Evolutionary conservation across 2,113 vertebrate species (phyloP).

Genomic region (Myrmecophaga tridactyla): DNA sequence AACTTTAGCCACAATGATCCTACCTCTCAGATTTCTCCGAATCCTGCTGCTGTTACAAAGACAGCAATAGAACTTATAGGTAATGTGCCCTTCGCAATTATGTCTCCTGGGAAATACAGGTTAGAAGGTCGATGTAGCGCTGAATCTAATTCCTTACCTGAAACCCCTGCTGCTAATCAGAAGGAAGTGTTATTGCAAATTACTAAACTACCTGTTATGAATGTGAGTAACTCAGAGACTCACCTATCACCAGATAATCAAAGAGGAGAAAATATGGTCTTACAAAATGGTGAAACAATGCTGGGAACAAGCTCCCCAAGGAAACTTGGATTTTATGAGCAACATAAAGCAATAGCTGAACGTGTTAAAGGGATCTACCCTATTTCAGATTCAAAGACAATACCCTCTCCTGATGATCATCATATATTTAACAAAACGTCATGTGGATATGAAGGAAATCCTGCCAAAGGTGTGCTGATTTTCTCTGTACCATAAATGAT

Average conservation of each 20-base stretch:
- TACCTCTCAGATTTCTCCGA: conserved; percentile 86
- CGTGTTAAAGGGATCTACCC: conserved; percentile 57
- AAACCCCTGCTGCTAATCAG: conserved; percentile 74
- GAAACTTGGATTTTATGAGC: conserved; percentile 49
- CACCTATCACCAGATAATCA: conserved; percentile 17
- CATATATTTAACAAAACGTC: conserved; percentile 68
- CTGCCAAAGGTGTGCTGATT: conserved; percentile 80
- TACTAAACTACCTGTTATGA: conserved; percentile 55
- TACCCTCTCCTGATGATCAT: conserved; percentile 73
- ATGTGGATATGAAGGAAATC: conserved; percentile 73
- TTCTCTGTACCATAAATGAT: neutral
- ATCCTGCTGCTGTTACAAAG: conserved; percentile 72
- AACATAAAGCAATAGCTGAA: conserved; percentile 49
- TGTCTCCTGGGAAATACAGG: conserved; percentile 69
- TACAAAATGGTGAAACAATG: conserved; percentile 61
- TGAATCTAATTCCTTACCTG: conserved; percentile 68
- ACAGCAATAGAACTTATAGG: conserved; percentile 49
- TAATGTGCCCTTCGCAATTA: conserved; percentile 54
- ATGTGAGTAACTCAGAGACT: conserved; percentile 50
- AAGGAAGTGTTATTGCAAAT: conserved; percentile 71
- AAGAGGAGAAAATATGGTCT: neutral
- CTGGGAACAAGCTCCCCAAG: conserved; percentile 62
- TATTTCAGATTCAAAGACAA: conserved; percentile 69
- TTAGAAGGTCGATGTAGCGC: conserved; percentile 59
- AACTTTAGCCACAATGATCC: conserved; percentile 81